A percentile compares a stretch with the other conserved stretches of the same genome.
These are phyloP conservation scores for Stenotaenia linearis DNA, from an alignment of 2,888 invertebrate species.

Conservation along the genomic window DNA sequence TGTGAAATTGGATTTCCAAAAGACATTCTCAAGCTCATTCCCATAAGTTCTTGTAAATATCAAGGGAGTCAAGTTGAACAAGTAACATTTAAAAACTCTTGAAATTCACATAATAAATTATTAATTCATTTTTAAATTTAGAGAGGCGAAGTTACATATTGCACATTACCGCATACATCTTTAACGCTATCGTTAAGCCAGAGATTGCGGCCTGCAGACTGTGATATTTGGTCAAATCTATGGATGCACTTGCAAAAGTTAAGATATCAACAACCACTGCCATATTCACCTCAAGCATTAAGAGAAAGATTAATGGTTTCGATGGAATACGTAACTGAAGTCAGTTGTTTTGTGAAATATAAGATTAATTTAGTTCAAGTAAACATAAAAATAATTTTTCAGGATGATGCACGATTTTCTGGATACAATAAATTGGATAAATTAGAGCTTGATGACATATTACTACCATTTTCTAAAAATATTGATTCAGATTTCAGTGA, in stretches of 20 bases:
- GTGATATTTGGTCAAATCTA: slow-evolving; percentile 5
- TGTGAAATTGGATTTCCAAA: not conserved
- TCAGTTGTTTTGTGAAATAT: not conserved
- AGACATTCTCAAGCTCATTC: not conserved
- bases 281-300: not conserved
- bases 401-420: not conserved
- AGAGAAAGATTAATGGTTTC: slow-evolving; percentile 8
- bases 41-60: not conserved
- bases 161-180: not conserved
- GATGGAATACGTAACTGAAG: not conserved
- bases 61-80: not conserved
- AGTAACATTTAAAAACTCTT: not conserved
- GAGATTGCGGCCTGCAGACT: not conserved
- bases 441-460: not conserved
- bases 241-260: not conserved
- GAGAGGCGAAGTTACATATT: not conserved
- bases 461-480: slow-evolving; percentile 22
- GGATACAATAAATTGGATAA: not conserved
- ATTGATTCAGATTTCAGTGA: not conserved
- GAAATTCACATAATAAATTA: not conserved
- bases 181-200: slow-evolving; percentile 3
- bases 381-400: not conserved
- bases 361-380: not conserved
- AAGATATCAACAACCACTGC: not conserved
- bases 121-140: not conserved